Conservation (phyloP, 2,113 vertebrate species). For the Sphaerodactylus townsendi region DNA sequence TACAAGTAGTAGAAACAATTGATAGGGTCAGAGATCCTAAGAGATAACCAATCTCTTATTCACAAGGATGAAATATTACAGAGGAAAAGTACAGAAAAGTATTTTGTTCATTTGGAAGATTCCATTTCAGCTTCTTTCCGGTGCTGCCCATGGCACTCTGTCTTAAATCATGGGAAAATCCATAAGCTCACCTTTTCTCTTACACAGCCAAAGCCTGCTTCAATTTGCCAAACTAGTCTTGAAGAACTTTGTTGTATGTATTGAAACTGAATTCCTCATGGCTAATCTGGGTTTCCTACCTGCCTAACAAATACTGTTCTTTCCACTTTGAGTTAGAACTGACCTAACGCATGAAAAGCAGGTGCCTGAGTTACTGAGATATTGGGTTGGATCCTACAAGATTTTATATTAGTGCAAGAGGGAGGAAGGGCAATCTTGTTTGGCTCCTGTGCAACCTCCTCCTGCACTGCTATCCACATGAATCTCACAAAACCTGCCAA, state of each 20-base stretch:
- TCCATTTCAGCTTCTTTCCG: background rate
- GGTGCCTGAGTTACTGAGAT: too few species aligned
- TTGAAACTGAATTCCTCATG: background rate
- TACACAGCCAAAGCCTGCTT: background rate
- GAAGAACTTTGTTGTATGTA: background rate
- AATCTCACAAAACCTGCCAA: too few species aligned
- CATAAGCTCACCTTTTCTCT: background rate
- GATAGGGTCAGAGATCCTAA: background rate
- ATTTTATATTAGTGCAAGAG: too few species aligned
- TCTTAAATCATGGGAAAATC: background rate
- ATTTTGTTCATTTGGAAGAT: background rate
- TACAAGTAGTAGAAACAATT: background rate
- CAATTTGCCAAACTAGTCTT: background rate
- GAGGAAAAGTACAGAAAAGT: background rate
- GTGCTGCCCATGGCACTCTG: too few species aligned
- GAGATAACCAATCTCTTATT: background rate
- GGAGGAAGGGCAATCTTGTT: too few species aligned
- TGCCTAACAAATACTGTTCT: too few species aligned
- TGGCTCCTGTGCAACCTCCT: too few species aligned
- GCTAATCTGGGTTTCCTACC: background rate
- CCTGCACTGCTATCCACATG: too few species aligned
- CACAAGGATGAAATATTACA: background rate
- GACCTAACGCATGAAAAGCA: too few species aligned
- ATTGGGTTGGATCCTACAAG: too few species aligned
- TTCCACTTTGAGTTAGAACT: too few species aligned